Percentiles rank a stretch among this genome's conserved stretches.
These are phyloP conservation scores for Poecilia gillii DNA, from an alignment of 2,797 vertebrate species.

Conservation along the genomic window DNA sequence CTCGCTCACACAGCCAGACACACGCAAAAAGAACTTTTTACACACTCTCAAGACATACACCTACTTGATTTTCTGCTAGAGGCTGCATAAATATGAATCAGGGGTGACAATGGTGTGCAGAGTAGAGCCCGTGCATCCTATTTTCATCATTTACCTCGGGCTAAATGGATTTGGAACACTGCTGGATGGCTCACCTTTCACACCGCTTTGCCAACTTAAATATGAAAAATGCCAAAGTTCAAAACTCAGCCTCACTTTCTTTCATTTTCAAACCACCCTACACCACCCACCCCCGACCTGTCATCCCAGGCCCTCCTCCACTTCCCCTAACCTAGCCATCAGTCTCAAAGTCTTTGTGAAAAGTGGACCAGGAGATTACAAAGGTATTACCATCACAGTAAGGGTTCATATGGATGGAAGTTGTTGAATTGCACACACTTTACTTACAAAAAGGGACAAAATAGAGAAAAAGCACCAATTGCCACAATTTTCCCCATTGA, in stretches of 20 bases:
- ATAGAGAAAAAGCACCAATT: not conserved
- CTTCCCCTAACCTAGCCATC: slow-evolving; percentile 13
- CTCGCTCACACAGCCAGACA: slow-evolving; percentile 38
- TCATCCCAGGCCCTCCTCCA: not conserved
- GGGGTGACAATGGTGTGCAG: slow-evolving; percentile 70
- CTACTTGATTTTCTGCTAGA: slow-evolving; percentile 63
- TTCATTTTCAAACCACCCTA: slow-evolving; percentile 15
- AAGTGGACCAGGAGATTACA: slow-evolving; percentile 7
- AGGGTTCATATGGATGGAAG: slow-evolving; percentile 6
- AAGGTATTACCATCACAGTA: slow-evolving; percentile 11
- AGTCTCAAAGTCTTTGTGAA: slow-evolving; percentile 35
- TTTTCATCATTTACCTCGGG: slow-evolving; percentile 75
- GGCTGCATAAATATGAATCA: slow-evolving; percentile 76
- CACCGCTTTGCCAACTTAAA: slow-evolving; percentile 68
- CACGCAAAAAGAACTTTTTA: slow-evolving; percentile 20
- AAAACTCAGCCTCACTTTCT: slow-evolving; percentile 39
- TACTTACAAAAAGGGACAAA: slow-evolving; percentile 1
- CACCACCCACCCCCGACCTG: not conserved
- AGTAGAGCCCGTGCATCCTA: slow-evolving; percentile 71
- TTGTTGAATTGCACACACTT: not conserved
- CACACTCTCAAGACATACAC: slow-evolving; percentile 33
- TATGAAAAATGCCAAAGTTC: slow-evolving; percentile 68
- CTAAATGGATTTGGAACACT: slow-evolving; percentile 76
- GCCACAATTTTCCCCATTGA: not conserved
- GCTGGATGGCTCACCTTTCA: slow-evolving; percentile 70